Evolutionary conservation across 2,797 vertebrate genomes (phyloP).

Genomic region (Ctenopoma multispine): DNA sequence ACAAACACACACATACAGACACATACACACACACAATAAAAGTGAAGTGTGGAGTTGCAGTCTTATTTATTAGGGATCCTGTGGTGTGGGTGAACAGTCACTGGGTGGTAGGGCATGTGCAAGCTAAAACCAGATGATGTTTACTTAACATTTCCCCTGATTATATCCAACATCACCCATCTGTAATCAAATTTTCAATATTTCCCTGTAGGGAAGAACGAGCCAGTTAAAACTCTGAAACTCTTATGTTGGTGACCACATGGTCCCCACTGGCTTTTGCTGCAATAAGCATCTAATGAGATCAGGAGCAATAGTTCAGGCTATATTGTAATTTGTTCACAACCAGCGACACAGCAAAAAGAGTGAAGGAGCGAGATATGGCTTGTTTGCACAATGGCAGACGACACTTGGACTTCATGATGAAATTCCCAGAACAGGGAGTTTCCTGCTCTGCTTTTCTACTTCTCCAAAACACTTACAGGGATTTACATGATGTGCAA

Average conservation of each 20-base stretch:
- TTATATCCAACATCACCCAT: slow-evolving; percentile 49
- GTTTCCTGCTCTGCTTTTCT: slow-evolving; percentile 7
- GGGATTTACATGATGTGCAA: slow-evolving; percentile 7
- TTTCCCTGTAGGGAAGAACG: slow-evolving; percentile 20
- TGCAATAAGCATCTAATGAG: slow-evolving; percentile 47
- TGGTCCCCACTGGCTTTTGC: slow-evolving; percentile 30
- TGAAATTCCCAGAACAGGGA: slow-evolving; percentile 39
- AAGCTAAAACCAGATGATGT: slow-evolving; percentile 57
- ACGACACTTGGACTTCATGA: slow-evolving; percentile 14
- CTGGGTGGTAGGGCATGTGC: slow-evolving; percentile 50
- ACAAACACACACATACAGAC: slow-evolving; percentile 23
- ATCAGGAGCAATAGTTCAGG: slow-evolving; percentile 33
- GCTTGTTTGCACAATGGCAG: slow-evolving; percentile 41
- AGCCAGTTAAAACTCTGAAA: slow-evolving; percentile 36
- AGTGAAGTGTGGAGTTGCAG: slow-evolving; percentile 61
- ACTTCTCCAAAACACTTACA: neutral
- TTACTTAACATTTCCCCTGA: slow-evolving; percentile 72
- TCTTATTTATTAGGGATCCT: slow-evolving; percentile 68
- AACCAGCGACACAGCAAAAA: slow-evolving; percentile 30
- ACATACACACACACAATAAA: slow-evolving; percentile 50
- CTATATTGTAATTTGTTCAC: slow-evolving; percentile 25
- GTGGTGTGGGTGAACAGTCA: slow-evolving; percentile 67
- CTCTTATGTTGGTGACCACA: slow-evolving; percentile 36
- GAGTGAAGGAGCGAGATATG: slow-evolving; percentile 20
- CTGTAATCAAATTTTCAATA: slow-evolving; percentile 67